Percentiles rank a stretch among this genome's conserved stretches.
These are phyloP conservation scores for Chrysogorgia sp. DNA, from an alignment of 92 coral and sea anemone species.

Conservation along the genomic window DNA sequence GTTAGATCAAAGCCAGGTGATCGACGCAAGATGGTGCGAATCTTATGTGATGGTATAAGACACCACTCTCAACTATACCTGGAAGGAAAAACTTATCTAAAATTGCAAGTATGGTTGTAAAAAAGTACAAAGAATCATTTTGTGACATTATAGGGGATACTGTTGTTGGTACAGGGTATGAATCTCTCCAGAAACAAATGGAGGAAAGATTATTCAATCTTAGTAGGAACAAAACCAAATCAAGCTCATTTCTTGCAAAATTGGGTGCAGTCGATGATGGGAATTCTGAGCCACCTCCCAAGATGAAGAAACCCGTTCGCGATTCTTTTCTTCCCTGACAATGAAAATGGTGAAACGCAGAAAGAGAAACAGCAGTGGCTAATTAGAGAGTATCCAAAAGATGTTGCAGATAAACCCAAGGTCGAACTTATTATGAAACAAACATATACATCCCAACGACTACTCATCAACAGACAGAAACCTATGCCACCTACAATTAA, in stretches of 20 bases:
- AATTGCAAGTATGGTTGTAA: slow-evolving; percentile 19
- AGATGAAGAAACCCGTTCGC: neutral
- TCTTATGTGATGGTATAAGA: no score
- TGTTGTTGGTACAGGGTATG: slow-evolving; percentile 17
- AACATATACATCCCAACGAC: slow-evolving; percentile 3
- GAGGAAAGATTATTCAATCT: slow-evolving; percentile 14
- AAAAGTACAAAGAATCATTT: no score
- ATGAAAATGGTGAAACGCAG: slow-evolving; percentile 18
- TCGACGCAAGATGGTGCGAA: slow-evolving; percentile 14
- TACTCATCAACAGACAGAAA: slow-evolving; percentile 10
- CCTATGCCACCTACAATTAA: slow-evolving; percentile 10
- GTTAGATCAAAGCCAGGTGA: slow-evolving; percentile 17
- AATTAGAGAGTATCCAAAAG: slow-evolving; percentile 9
- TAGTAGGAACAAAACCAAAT: slow-evolving; percentile 8
- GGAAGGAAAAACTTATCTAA: slow-evolving; percentile 34
- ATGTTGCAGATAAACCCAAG: slow-evolving; percentile 3
- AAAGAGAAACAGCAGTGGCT: slow-evolving; percentile 19
- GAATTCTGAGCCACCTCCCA: neutral
- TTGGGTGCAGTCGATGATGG: neutral
- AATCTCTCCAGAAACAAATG: slow-evolving; percentile 23
- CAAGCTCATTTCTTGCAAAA: neutral
- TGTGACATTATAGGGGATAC: slow-evolving; percentile 1
- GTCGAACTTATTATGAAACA: slow-evolving; percentile 5
- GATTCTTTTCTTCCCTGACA: slow-evolving; percentile 10
- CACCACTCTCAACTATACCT: no score